These are phyloP conservation scores for Botia almorhae DNA, from an alignment of 2,797 vertebrate species.

Conservation along the genomic window DNA sequence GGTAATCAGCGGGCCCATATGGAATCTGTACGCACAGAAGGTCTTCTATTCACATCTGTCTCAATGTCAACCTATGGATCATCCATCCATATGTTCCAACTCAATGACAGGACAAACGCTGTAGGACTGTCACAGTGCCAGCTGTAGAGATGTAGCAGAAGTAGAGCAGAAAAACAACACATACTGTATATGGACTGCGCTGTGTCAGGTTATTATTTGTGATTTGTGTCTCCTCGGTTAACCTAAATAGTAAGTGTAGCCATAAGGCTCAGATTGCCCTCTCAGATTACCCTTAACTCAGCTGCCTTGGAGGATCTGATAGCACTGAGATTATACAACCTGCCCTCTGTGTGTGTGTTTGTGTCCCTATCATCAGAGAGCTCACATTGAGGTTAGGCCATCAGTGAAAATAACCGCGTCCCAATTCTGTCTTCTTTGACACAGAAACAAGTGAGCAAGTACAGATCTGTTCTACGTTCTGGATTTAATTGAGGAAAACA, in stretches of 20 bases:
- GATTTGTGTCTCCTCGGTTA: conserved; percentile 52
- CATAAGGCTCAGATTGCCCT: conserved; percentile 53
- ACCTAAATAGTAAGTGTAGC: conserved; percentile 54
- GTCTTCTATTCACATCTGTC: not conserved
- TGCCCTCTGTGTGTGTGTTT: conserved; percentile 37
- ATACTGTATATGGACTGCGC: not conserved
- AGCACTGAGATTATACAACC: conserved; percentile 51
- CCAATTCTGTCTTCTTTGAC: conserved; percentile 48
- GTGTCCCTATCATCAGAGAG: conserved; percentile 14
- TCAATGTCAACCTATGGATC: not conserved
- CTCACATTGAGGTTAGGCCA: conserved; percentile 48
- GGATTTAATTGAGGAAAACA: conserved; percentile 6
- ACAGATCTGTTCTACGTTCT: conserved; percentile 7
- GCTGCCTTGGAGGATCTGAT: conserved; percentile 58
- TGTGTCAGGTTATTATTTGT: conserved; percentile 49
- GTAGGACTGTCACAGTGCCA: not conserved
- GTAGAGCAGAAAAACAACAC: not conserved
- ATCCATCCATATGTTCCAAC: not conserved
- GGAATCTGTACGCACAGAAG: not conserved
- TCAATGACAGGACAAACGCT: not conserved
- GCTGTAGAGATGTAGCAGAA: not conserved
- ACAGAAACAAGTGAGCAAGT: conserved; percentile 27
- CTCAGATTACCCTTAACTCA: conserved; percentile 57
- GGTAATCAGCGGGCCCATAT: conserved; percentile 68
- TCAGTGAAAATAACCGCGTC: conserved; percentile 32